Evolutionary conservation across 1,140 invertebrate genomes (phyloP).

Genomic region (Drosophila neocordata): DNA sequence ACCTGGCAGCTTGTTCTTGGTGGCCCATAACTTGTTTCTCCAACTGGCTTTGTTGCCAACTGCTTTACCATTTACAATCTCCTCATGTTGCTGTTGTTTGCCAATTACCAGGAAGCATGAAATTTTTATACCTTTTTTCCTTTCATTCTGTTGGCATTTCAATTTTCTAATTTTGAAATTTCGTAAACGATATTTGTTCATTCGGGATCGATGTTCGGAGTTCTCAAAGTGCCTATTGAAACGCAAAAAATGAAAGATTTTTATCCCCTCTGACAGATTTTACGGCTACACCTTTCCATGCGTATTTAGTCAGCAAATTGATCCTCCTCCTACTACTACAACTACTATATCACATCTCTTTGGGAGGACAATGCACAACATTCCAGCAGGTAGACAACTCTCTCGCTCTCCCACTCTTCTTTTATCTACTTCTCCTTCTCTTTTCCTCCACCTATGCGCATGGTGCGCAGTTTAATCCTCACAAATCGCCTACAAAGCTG

Average conservation of each 20-base stretch:
- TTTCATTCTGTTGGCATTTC: conserved; percentile 38
- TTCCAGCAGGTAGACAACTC: conserved; percentile 61
- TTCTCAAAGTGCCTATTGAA: conserved; percentile 72
- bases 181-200: conserved; percentile 28
- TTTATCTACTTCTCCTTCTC: not conserved
- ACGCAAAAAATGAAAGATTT: conserved; percentile 75
- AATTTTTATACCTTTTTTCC: conserved; percentile 54
- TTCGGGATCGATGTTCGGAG: not conserved
- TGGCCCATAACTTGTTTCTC: conserved; percentile 55
- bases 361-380: conserved; percentile 6
- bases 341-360: not conserved
- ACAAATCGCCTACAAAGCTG: conserved; percentile 81
- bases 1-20: conserved; percentile 50
- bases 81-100: conserved; percentile 38
- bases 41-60: conserved; percentile 49
- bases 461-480: conserved; percentile 78
- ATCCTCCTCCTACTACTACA: conserved; percentile 66
- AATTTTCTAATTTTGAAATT: conserved; percentile 72
- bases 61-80: conserved; percentile 24
- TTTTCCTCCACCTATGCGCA: conserved; percentile 3
- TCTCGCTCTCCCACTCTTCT: conserved; percentile 25
- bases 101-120: conserved; percentile 77
- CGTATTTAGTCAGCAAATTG: conserved; percentile 79
- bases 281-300: conserved; percentile 74
- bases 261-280: conserved; percentile 68